Evolutionary conservation across 2,113 vertebrate species (phyloP).

Genomic region (Delphinapterus leucas): DNA sequence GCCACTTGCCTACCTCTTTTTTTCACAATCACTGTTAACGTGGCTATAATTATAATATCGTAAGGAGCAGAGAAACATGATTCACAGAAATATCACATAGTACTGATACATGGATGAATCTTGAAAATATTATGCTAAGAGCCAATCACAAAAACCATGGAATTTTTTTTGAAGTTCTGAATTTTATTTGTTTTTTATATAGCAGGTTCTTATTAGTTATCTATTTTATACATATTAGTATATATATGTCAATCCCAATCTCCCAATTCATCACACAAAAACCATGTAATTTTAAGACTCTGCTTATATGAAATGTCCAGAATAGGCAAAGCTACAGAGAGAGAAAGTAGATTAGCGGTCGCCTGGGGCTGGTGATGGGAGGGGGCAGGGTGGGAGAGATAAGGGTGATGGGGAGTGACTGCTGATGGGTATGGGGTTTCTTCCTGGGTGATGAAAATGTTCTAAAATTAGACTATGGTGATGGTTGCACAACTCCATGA

Average conservation of each 20-base stretch:
- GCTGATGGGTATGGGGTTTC: neutral
- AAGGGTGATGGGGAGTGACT: rapidly evolving
- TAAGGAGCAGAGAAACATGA: neutral
- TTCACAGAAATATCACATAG: neutral
- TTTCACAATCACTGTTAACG: neutral
- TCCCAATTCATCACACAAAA: neutral
- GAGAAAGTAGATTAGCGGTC: neutral
- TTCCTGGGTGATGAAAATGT: neutral
- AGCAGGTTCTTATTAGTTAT: too few relatives aligned
- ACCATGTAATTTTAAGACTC: neutral
- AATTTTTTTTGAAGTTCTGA: too few relatives aligned
- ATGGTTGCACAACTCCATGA: neutral
- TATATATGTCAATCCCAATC: too few relatives aligned
- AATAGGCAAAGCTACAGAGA: neutral
- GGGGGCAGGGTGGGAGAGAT: rapidly evolving
- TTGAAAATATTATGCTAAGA: neutral
- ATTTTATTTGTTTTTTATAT: too few relatives aligned
- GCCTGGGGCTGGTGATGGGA: neutral
- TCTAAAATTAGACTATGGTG: neutral
- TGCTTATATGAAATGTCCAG: neutral
- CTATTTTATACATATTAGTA: too few relatives aligned
- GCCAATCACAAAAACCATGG: neutral
- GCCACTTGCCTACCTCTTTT: neutral
- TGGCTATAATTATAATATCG: neutral
- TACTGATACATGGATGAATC: neutral